phyloP scores from a whole-genome alignment of 2,113 vertebrate species.

The Pituophis catenifer region DNA sequence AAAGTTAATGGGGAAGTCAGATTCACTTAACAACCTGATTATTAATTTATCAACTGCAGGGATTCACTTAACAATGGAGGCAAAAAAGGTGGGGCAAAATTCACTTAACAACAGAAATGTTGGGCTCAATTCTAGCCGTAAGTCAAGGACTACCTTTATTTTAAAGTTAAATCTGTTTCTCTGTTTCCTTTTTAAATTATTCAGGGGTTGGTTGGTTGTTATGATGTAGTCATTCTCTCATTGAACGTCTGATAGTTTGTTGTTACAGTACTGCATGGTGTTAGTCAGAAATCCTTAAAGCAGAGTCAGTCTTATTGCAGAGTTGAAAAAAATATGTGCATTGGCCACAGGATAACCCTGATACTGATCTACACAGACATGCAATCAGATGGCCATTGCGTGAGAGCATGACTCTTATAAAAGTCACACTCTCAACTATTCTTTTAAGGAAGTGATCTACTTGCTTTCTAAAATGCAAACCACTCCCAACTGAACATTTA shows the following conservation, averaged over 20 bases:
- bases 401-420: neutral
- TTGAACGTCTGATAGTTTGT: neutral
- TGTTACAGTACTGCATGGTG: neutral
- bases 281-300: neutral
- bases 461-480: neutral
- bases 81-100: no score
- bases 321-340: constrained; percentile 2
- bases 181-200: neutral
- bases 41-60: no score
- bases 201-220: neutral
- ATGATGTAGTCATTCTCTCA: neutral
- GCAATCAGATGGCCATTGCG: neutral
- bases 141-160: neutral
- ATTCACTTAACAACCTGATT: no score
- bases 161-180: neutral
- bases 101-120: no score
- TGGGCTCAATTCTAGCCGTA: no score
- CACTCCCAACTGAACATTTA: neutral
- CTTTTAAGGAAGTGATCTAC: neutral
- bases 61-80: no score
- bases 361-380: neutral
- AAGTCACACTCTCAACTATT: neutral
- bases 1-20: no score
- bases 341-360: neutral
- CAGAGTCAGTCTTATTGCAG: neutral